These are phyloP conservation scores for Ammospiza caudacuta DNA, from an alignment of 2,113 vertebrate species.

Conservation along the genomic window DNA sequence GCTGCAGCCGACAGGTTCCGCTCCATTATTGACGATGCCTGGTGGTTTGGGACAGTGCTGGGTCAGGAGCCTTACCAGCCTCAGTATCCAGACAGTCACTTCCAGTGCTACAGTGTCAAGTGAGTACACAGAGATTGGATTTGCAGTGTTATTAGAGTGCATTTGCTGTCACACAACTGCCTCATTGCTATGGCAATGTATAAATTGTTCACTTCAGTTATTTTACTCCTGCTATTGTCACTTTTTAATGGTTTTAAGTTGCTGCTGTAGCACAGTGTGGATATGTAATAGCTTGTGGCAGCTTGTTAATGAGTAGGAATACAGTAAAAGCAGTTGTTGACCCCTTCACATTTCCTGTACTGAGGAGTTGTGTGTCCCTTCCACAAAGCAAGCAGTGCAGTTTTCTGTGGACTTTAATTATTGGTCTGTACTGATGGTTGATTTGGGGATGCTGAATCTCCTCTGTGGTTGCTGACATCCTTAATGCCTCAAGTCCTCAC, in stretches of 20 bases:
- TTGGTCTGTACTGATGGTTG: not conserved
- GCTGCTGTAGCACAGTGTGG: not conserved
- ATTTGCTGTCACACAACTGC: not conserved
- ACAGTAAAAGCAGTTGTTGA: not conserved
- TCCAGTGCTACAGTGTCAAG: conserved; percentile 97
- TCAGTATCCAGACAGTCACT: conserved; percentile 94
- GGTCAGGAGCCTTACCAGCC: conserved; percentile 93
- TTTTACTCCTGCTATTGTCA: not conserved
- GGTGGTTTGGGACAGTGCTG: conserved; percentile 98
- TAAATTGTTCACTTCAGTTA: not conserved
- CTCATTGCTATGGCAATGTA: not conserved
- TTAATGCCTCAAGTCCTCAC: not conserved
- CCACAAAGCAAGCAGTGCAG: not conserved
- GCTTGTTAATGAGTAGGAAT: not conserved
- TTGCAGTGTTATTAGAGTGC: not conserved
- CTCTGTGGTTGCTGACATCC: not conserved
- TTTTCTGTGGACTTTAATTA: not conserved
- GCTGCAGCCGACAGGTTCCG: conserved; percentile 88
- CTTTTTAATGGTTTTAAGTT: not conserved
- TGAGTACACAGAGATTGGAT: conserved; percentile 66
- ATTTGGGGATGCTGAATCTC: not conserved
- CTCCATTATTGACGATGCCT: conserved; percentile 96
- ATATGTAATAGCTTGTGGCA: not conserved
- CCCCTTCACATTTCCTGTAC: not conserved
- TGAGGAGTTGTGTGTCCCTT: not conserved